Evolutionary conservation across 2,113 vertebrate genomes (phyloP), one percentile per base, ranked within the genome.

Genomic region (Anoura caudifer): DNA sequence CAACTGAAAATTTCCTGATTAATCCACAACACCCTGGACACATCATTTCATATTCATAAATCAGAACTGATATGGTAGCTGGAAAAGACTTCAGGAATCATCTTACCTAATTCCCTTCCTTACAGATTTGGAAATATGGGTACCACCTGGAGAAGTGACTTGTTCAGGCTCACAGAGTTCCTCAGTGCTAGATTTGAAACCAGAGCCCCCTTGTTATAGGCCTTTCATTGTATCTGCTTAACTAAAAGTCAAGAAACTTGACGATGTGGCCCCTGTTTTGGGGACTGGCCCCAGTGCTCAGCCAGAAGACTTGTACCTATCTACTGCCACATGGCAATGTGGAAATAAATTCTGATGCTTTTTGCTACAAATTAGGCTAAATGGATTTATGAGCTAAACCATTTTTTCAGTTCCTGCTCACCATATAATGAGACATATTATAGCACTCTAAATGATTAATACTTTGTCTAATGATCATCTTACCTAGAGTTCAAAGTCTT

Each of bases 321-420:
- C 20, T 41, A 5, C n/a, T 80, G 22, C 59, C 41, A 22, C 17
- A 4, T 56, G 59, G 26, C 28, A 67, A 72, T 22, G 8, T n/a
- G 20, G 43, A 61, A 86, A 63, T 76, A n/a, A 90, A 28, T 41
- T 45, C 67, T 43, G 65, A n/a, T n/a, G 59, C 47, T 43, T 70
- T 65, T 36, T 38, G 43, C 26, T 61, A 56, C 52, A 83, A 72
- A 90, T 90, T 65, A 52, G 45, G 54, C 28, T 72, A 81, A 93
- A 79, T 7, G 59, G 72, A 83, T 83, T 92, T 92, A 89, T 56
- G 61, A 17, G 79, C 36, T 20, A 90, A 84, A 45, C n/a, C 73
- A 90, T 56, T 94, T 94, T 94, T 92, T 92, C 65, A 90, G 47
- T 54, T 94, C 38, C 7, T 92, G 33, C 67, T 92, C 16, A 76